A percentile compares a stretch with the other conserved stretches of the same genome.
phyloP scores from a whole-genome alignment of 2,888 invertebrate genomes.

The Melanostoma mellinum region DNA sequence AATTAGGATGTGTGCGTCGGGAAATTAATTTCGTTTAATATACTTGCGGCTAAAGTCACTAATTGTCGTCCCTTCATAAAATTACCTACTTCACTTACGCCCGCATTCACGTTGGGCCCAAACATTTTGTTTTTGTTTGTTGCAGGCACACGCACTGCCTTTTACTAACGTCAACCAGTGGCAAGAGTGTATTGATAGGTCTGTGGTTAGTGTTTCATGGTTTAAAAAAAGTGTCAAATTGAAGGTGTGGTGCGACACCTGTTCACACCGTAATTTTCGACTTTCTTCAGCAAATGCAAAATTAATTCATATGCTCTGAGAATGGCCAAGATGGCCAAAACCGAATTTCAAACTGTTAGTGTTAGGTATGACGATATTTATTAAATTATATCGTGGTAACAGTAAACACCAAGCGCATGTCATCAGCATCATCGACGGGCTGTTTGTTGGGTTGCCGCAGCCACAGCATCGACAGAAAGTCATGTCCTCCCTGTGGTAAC shows the following conservation, averaged over 20 bases:
- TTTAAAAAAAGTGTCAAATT: constrained; percentile 46
- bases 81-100: not conserved
- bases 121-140: not conserved
- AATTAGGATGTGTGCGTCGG: constrained; percentile 47
- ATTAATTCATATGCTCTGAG: not conserved
- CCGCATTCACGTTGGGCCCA: not conserved
- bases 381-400: constrained; percentile 38
- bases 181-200: not conserved
- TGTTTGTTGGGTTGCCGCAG: constrained; percentile 13
- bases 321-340: constrained; percentile 35
- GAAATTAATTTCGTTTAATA: constrained; percentile 68
- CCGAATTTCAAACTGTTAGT: constrained; percentile 10
- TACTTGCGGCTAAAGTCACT: constrained; percentile 59
- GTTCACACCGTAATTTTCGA: constrained; percentile 29
- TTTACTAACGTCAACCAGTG: too few relatives aligned
- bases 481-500: constrained; percentile 53
- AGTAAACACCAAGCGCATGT: constrained; percentile 47
- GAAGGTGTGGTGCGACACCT: constrained; percentile 52
- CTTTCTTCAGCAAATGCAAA: constrained; percentile 51
- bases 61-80: constrained; percentile 41
- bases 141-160: too few relatives aligned
- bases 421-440: constrained; percentile 28
- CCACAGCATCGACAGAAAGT: constrained; percentile 10
- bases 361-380: constrained; percentile 13
- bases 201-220: not conserved